Base-by-base conservation (phyloP, 2,113 vertebrate species). In the Tretioscincus oriximinensis region DNA sequence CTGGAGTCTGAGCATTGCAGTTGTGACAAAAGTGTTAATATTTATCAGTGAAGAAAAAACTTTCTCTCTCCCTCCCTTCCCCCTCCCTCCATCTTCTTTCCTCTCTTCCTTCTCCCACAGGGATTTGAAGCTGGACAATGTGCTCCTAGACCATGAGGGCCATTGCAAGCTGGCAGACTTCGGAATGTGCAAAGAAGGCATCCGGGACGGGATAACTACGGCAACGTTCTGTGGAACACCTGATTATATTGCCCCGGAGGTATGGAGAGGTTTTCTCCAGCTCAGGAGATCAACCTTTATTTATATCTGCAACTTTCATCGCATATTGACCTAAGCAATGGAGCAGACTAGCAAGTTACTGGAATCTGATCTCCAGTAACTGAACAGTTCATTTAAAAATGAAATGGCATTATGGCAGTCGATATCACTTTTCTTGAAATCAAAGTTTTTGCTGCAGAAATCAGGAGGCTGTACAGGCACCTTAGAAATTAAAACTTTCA, bases 141-240 rank as follows among this genome's bases (percentile, higher is more conserved):
- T 99, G 49, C 93, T 99, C 5, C 92, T 99, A 81, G 98, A 99
- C 92, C 95, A 96, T 0, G 98, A 99, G 12, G 98, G 98, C 18
- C 98, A 99, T 92, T 99, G 98, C 93, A 99, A 99, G 83, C 95
- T 99, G 92, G 98, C 98, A 2, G 98, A 99, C 91, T 99, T 99
- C 5, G 98, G 98, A 31, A 99, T 99, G 98, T 99, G 98, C 93
- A 99, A 99, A 86, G 98, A 99, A 88, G 97, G 96, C 31, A 98
- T 99, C 81, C 96, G 93, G 0, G 94, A 97, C 3, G 97, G 97
- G 3, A 90, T 92, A 51, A 96, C 96, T 81, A 99, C 98, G 0
- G 96, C 95, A 28, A 99, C 98, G 0, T 99, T 99, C 93, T 99
- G 98, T 49, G 98, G 98, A 83, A 99, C 98, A 0, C 98, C 98